phyloP scores from a whole-genome alignment of 2,888 invertebrate genomes.

The Heliothis peltigera region DNA sequence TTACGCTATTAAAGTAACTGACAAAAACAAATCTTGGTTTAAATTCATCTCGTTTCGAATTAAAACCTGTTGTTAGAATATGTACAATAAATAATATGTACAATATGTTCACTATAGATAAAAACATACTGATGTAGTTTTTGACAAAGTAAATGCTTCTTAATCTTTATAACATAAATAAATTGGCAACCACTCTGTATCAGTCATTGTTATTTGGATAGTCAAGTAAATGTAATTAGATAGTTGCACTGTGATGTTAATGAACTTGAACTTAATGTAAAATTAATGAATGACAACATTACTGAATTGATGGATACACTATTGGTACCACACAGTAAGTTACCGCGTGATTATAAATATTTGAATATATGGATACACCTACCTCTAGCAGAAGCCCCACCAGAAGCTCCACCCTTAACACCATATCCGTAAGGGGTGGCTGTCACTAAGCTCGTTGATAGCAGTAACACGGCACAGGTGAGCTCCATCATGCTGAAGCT shows the following conservation, averaged over 20 bases:
- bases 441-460: slow-evolving; percentile 73
- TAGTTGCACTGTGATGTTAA: not conserved
- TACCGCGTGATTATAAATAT: slow-evolving; percentile 4
- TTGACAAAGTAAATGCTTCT: too few species aligned
- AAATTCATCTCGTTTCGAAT: too few species aligned
- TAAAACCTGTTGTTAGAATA: too few species aligned
- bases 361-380: slow-evolving; percentile 43
- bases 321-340: not conserved
- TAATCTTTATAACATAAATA: not conserved
- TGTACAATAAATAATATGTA: too few species aligned
- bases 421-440: slow-evolving; percentile 84
- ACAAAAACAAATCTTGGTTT: not conserved
- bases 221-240: not conserved
- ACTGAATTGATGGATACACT: not conserved
- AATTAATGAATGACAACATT: not conserved
- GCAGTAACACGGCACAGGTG: slow-evolving; percentile 76
- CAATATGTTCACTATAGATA: too few species aligned
- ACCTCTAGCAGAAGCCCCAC: slow-evolving; percentile 82
- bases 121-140: too few species aligned
- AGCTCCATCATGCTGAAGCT: slow-evolving; percentile 86
- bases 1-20: not conserved
- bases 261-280: not conserved
- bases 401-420: slow-evolving; percentile 78
- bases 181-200: not conserved
- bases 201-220: not conserved